Percentiles rank a stretch among this genome's conserved stretches.
phyloP scores from a whole-genome alignment of 2,888 invertebrate genomes.

The Cylloceria caligata region DNA sequence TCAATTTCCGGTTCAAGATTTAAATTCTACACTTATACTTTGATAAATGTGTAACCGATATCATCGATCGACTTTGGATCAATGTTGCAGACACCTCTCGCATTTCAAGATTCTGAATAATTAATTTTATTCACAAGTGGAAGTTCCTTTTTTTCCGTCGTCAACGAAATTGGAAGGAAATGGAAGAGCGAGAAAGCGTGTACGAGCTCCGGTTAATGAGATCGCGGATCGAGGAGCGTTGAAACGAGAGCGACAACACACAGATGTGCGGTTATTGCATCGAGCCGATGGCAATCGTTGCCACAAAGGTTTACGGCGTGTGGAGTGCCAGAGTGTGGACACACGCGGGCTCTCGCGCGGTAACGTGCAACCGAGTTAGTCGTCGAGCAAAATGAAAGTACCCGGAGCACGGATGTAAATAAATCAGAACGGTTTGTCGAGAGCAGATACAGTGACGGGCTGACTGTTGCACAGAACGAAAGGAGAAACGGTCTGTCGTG shows the following conservation, averaged over 20 bases:
- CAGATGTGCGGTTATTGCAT: conserved; percentile 65
- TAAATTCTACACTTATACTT: not conserved
- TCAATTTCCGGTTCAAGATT: not conserved
- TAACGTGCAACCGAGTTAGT: conserved; percentile 67
- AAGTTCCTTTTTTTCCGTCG: not conserved
- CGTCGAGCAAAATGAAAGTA: conserved; percentile 80
- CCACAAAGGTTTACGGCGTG: conserved; percentile 84
- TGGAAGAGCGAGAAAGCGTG: conserved; percentile 16
- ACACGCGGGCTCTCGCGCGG: conserved; percentile 65
- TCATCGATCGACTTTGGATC: not conserved
- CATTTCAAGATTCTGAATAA: not conserved
- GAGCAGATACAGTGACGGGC: conserved; percentile 39
- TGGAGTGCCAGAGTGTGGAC: conserved; percentile 59
- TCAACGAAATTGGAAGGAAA: not conserved
- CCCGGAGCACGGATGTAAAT: conserved; percentile 75
- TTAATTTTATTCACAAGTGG: not conserved
- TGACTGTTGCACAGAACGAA: conserved; percentile 42
- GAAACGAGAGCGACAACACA: conserved; percentile 54
- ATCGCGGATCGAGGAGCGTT: conserved; percentile 43
- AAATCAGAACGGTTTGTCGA: conserved; percentile 75
- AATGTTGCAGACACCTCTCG: not conserved
- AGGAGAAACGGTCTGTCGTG: conserved; percentile 51
- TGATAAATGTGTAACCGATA: not conserved
- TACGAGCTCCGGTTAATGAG: conserved; percentile 35
- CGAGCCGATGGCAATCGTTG: conserved; percentile 81